Base-by-base conservation (phyloP, 2,888 invertebrate genomes). In the Gonocerus acuteangulatus region DNA sequence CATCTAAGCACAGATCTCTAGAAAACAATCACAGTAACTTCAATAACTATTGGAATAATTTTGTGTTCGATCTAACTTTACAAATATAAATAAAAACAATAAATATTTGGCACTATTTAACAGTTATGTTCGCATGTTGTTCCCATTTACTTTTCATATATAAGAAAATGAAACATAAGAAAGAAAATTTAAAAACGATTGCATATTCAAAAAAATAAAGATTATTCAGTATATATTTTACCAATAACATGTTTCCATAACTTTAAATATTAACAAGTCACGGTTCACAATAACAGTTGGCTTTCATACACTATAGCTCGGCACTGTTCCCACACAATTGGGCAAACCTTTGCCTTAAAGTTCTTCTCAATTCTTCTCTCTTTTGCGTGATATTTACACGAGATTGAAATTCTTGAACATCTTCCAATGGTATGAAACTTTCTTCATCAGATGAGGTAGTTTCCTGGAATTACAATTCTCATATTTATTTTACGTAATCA, bases 341-440 rank as follows among this genome's bases (percentile, higher is more conserved):
- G 67, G 85, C 89, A 73, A 93, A 94, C 73, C 88, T 86, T 73
- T 86, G 84, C 71, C 86, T 84, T 64, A 94, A 77, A 62, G 83
- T 88, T 74, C 89, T 85, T 60, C 93, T 80, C 70, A 93, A 77
- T 75, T 90, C 85, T 71, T 86, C 83, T 68, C 93, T 84, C 76
- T 89, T 84, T 71, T 88, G 85, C 65, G 84, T 82, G 70, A 89
- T 83, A 73, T 86, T 85, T 73, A 81, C 81, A 72, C 87, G 86
- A 68, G 86, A 86, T 77, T 88, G 86, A 75, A 91, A 93, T 76
- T 88, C 87, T 76, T 84, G 79, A 68, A 94, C 86, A 74, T 92
- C 93, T 76, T 92, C 92, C 69, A 86, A 83, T 68, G 92, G 89
- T 79, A 93, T 92, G 79, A 85, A 84, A 77, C 86, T 82, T 67